Conservation (phyloP, 2,113 vertebrate species). For the Falcunculus frontatus region DNA sequence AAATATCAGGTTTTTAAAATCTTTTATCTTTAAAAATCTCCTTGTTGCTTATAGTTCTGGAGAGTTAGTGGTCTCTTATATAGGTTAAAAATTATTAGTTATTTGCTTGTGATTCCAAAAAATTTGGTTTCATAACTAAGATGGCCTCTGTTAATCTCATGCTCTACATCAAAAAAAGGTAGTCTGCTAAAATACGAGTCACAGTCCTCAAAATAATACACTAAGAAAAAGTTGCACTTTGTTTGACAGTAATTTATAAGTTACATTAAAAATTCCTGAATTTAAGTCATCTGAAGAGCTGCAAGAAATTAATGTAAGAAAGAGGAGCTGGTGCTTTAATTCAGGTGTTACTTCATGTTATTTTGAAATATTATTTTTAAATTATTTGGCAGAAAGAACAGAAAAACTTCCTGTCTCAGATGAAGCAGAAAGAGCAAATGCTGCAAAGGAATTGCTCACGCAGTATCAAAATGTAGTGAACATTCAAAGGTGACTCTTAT, state of each 20-base stretch:
- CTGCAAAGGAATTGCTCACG: background rate
- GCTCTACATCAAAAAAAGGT: background rate
- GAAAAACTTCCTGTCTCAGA: background rate
- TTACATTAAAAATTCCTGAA: background rate
- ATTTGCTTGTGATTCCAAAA: background rate
- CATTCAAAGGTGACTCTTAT: slow-evolving; percentile 30
- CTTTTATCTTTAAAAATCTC: background rate
- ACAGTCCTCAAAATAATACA: background rate
- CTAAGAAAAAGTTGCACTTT: background rate
- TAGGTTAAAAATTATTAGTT: background rate
- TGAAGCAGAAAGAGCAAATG: background rate
- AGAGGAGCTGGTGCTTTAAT: background rate
- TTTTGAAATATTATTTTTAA: background rate
- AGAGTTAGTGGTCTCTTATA: background rate
- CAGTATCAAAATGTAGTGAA: background rate
- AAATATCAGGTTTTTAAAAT: background rate
- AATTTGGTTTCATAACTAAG: background rate
- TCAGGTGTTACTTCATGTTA: background rate
- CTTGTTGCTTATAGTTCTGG: background rate
- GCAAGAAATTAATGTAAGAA: background rate
- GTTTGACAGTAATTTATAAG: background rate
- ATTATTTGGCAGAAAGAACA: background rate
- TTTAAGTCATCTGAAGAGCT: background rate
- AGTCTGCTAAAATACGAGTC: background rate
- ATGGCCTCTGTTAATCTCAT: background rate